phyloP scores from a whole-genome alignment of 2,113 vertebrate genomes.

The Oostethus manadensis region DNA sequence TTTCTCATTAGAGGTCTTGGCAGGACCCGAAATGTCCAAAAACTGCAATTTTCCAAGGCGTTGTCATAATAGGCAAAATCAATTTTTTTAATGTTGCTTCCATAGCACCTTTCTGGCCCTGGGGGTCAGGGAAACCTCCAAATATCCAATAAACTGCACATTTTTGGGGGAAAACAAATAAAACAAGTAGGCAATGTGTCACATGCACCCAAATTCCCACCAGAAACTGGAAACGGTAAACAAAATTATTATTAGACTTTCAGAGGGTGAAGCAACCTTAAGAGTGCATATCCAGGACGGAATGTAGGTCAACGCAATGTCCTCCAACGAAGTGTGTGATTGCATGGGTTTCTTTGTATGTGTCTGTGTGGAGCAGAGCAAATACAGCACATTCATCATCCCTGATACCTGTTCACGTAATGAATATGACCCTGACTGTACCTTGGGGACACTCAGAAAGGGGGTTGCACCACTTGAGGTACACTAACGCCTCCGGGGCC shows the following conservation, averaged over 20 bases:
- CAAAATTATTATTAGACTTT: neutral
- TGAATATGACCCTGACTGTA: constrained; percentile 31
- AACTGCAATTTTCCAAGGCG: no score
- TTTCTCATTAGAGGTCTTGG: no score
- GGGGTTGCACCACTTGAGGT: constrained; percentile 11
- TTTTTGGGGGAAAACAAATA: no score
- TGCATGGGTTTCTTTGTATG: neutral
- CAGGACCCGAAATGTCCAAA: no score
- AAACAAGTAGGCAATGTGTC: no score
- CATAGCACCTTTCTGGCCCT: no score
- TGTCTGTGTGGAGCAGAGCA: constrained; percentile 14
- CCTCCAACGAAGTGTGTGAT: neutral
- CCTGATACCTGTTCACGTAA: constrained; percentile 32
- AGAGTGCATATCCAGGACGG: neutral
- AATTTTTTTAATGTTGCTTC: no score
- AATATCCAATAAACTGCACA: no score
- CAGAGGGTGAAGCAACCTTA: neutral
- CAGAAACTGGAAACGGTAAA: no score
- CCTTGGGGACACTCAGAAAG: constrained; percentile 14
- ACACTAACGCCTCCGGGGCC: neutral
- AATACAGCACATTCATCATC: constrained; percentile 45
- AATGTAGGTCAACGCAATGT: constrained; percentile 1
- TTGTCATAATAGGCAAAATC: no score
- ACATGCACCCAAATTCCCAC: no score
- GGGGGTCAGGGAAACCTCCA: no score